Base-by-base conservation (phyloP, 37 sponge, comb jelly and placozoan species). In the Aplysina aerophoba region DNA sequence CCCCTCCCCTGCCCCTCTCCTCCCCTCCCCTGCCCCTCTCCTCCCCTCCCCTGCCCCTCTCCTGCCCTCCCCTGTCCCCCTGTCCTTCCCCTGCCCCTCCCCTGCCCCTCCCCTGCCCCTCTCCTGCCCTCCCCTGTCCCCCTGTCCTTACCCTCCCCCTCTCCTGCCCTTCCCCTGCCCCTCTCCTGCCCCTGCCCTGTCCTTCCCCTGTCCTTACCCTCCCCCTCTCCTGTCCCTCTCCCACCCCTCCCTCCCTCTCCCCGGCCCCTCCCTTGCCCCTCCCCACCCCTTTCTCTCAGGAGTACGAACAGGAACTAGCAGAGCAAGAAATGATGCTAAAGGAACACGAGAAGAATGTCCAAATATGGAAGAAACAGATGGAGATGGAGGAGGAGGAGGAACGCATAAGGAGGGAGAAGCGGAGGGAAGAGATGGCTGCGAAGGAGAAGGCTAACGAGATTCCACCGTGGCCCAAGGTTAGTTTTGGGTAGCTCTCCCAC, bases 241-340 rank as follows among this genome's bases (percentile, higher is more conserved):
- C 50, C 50, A 11, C 50, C 50, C 50, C 50, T 44, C 50, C 50
- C 50, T 44, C 50, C 8, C 50, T 44, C 50, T 8, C 8, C 50
- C 50, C 50, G 6, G 6, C 8, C 50, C 50, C 50, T 44, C 8
- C 50, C 50, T 44, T 8, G 6, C 50, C 50, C 8, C 50, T 44
- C 6, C 8, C 8, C 50, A 3, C 8, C 1, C 53, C 20, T 19
- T 40, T 41, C n/a, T 75, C 80, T 0, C 87, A 93, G 84, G 91
- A 93, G 71, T 89, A 87, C 33, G 79, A 89, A 56, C 84, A 87
- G 1, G 81, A 87, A 64, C 79, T 93, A 22, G 79, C 59, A 21
- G 88, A 89, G 74, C 84, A 86, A 68, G 93, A 86, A 50, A 87
- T 87, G 41, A 90, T 88, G 72, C 68, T 92, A 50, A 16, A 72